Conservation (phyloP, 2,888 invertebrate species). For the Girardia tigrina region DNA sequence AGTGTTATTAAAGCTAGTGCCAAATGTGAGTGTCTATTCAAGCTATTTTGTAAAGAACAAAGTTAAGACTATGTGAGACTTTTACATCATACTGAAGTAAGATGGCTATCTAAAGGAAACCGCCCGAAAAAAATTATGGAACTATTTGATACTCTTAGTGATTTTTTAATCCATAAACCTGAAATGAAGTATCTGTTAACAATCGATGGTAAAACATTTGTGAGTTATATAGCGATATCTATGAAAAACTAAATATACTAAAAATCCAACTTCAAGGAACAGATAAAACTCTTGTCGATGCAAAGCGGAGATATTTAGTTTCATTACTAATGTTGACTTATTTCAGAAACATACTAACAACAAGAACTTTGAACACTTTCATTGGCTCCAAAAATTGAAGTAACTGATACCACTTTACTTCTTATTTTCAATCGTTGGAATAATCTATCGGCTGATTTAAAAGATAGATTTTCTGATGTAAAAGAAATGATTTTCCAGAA, state of each 20-base stretch:
- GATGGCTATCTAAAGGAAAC: constrained; percentile 38
- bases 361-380: no score
- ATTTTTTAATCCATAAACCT: no score
- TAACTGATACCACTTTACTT: no score
- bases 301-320: no score
- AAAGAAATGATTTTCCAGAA: background rate
- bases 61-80: constrained; percentile 37
- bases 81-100: constrained; percentile 38
- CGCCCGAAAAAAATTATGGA: no score
- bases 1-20: constrained; percentile 37
- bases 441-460: no score
- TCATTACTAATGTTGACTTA: no score
- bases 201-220: constrained; percentile 11
- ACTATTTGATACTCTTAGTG: constrained; percentile 36
- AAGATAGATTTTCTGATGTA: no score
- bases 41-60: constrained; percentile 36
- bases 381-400: no score
- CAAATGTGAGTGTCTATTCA: constrained; percentile 37
- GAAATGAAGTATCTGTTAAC: background rate
- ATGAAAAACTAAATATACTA: background rate
- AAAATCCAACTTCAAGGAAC: constrained; percentile 9
- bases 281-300: background rate
- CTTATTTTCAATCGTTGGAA: no score
- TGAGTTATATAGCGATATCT: constrained; percentile 11
- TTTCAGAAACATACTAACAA: no score